A percentile compares a stretch with the other conserved stretches of the same genome.
Evolutionary conservation across 1,140 invertebrate genomes (phyloP).

Genomic region (Mylabris phalerata): DNA sequence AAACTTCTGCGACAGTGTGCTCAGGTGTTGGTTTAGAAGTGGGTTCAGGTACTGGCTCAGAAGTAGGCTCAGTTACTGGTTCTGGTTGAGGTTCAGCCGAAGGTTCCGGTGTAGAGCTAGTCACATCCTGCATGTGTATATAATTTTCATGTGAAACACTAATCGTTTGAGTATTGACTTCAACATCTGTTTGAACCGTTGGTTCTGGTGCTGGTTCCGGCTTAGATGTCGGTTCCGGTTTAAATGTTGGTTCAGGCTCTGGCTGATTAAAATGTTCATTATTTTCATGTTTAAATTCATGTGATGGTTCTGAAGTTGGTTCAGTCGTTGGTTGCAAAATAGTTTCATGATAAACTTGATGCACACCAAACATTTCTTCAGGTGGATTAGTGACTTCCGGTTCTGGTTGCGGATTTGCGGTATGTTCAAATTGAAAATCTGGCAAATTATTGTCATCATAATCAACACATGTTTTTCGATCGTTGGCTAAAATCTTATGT

Average conservation of each 20-base stretch:
- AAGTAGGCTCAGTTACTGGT: conserved; percentile 20
- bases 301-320: conserved; percentile 33
- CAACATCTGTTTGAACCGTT: conserved; percentile 14
- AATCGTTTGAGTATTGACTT: conserved; percentile 30
- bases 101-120: conserved; percentile 8
- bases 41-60: conserved; percentile 16
- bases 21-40: conserved; percentile 24
- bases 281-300: conserved; percentile 5
- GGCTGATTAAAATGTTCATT: conserved; percentile 25
- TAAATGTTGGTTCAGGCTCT: conserved; percentile 34
- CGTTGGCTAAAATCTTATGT: conserved; percentile 43
- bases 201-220: conserved; percentile 30
- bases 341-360: conserved; percentile 25
- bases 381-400: conserved; percentile 11
- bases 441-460: background rate
- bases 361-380: conserved; percentile 27
- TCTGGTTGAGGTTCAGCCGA: conserved; percentile 25
- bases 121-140: background rate
- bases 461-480: conserved; percentile 45
- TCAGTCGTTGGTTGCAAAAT: conserved; percentile 31
- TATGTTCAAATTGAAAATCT: conserved; percentile 18
- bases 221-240: conserved; percentile 36
- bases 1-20: background rate
- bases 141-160: conserved; percentile 15
- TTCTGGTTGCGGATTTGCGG: conserved; percentile 32